Evolutionary conservation across 2,888 invertebrate genomes (phyloP), one percentile per base, ranked within the genome.

Genomic region (Pterobdella sp.): DNA sequence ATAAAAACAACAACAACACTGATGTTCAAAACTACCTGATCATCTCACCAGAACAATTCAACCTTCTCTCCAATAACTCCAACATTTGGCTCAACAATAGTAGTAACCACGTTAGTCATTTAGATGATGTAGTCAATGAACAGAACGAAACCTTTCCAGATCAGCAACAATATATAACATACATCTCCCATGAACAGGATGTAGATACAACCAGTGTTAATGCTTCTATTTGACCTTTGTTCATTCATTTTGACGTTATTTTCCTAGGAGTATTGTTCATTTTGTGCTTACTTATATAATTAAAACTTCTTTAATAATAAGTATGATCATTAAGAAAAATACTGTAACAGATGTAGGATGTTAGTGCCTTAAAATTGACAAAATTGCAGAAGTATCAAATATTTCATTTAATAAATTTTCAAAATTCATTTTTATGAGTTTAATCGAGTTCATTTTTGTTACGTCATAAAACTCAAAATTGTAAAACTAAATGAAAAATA

Each of bases 151-250:
- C 18, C 10, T 56, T 26, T 26, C 65, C 32, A 29, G 31, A 65
- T 2, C 63, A 7, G 31, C 65, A 65, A 65, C 65, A 65, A 35
- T 35, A 34, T 34, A 35, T 65, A 29, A 35, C 3, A 4, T 65
- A 35, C 35, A 35, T 65, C 34, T 65, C 65, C 2, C 65, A 65
- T n/a, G 65, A 65, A n/a, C 65, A 65, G n/a, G 65, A 65, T 29
- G 65, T 65, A 10, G 65, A 34, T 34, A 34, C 65, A 18, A 65
- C 60, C 26, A 56, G n/a, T 22, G n/a, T 22, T 26, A 56, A 22
- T 14, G 60, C n/a, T n/a, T 4, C 60, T 56, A 22, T 56, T 26
- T 56, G 60, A 56, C 26, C 3, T 26, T 56, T 26, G 26, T 56
- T 56, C 60, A 56, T 56, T 56, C 4, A 26, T 56, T 4, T 56